phyloP scores from a whole-genome alignment of 1,140 invertebrate species.

The Aphelenchoides besseyi region DNA sequence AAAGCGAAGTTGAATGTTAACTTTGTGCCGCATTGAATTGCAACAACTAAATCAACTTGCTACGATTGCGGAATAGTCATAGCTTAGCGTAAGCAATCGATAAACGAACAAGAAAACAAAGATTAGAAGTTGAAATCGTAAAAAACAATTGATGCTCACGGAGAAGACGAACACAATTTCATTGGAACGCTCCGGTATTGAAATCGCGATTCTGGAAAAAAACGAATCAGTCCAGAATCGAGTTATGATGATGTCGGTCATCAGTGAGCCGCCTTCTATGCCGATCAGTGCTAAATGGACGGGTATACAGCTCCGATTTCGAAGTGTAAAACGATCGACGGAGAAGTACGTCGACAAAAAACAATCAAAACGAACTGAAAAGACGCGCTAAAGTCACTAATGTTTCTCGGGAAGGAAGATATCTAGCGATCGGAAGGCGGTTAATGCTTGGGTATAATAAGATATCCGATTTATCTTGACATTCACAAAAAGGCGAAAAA shows the following conservation, averaged over 20 bases:
- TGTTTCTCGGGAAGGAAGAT: slow-evolving; percentile 3
- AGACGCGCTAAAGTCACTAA: not conserved
- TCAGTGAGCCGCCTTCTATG: slow-evolving; percentile 3
- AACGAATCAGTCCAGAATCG: too few relatives aligned
- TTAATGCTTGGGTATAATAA: slow-evolving; percentile 5
- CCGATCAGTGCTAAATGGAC: not conserved
- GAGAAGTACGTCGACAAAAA: not conserved
- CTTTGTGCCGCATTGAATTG: too few relatives aligned
- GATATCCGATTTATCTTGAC: not conserved
- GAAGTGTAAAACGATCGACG: slow-evolving; percentile 13
- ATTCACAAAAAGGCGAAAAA: not conserved
- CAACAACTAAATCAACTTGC: too few relatives aligned
- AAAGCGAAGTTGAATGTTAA: not conserved
- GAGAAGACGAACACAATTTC: too few relatives aligned
- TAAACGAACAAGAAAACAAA: too few relatives aligned
- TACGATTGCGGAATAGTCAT: too few relatives aligned
- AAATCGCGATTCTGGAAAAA: too few relatives aligned
- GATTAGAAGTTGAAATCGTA: too few relatives aligned
- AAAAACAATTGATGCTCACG: too few relatives aligned
- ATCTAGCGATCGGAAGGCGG: slow-evolving; percentile 9
- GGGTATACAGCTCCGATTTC: not conserved
- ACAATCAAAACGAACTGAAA: not conserved
- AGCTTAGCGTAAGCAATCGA: too few relatives aligned
- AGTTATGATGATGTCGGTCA: slow-evolving; percentile 1
- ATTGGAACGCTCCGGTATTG: too few relatives aligned